phyloP scores from a whole-genome alignment of 2,113 vertebrate species.

The Psilopogon haemacephalus region DNA sequence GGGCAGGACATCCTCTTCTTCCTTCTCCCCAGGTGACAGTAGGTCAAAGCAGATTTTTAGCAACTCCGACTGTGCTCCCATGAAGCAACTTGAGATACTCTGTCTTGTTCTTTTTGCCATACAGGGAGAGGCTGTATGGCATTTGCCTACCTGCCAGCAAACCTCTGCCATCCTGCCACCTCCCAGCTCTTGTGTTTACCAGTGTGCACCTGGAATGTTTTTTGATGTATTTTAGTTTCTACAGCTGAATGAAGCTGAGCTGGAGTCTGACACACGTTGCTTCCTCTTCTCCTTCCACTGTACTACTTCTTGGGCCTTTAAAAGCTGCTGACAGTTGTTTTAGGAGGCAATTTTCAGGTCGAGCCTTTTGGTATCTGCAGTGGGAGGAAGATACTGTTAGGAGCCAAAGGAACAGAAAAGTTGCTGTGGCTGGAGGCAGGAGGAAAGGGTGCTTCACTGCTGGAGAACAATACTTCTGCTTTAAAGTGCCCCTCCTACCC shows the following conservation, averaged over 20 bases:
- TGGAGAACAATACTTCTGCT: not conserved
- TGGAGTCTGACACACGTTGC: rapidly evolving
- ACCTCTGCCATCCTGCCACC: not conserved
- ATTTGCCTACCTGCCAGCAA: not conserved
- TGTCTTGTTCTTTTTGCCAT: not conserved
- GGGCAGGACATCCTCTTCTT: not conserved
- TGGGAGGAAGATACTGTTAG: not conserved
- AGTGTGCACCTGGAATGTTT: rapidly evolving
- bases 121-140: not conserved
- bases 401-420: not conserved
- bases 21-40: not conserved
- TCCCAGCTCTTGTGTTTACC: not conserved
- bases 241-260: not conserved
- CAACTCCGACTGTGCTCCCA: not conserved
- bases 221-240: not conserved
- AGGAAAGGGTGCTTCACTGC: not conserved
- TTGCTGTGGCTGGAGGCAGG: not conserved
- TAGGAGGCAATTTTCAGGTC: not conserved
- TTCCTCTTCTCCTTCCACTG: not conserved
- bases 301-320: not conserved
- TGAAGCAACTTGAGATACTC: not conserved
- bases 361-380: not conserved
- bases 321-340: conserved; percentile 15
- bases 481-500: not conserved
- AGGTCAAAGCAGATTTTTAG: not conserved